Percentiles rank a stretch among this genome's conserved stretches.
Evolutionary conservation across 2,797 vertebrate species (phyloP).

Genomic region (Amphiprion clarkii): DNA sequence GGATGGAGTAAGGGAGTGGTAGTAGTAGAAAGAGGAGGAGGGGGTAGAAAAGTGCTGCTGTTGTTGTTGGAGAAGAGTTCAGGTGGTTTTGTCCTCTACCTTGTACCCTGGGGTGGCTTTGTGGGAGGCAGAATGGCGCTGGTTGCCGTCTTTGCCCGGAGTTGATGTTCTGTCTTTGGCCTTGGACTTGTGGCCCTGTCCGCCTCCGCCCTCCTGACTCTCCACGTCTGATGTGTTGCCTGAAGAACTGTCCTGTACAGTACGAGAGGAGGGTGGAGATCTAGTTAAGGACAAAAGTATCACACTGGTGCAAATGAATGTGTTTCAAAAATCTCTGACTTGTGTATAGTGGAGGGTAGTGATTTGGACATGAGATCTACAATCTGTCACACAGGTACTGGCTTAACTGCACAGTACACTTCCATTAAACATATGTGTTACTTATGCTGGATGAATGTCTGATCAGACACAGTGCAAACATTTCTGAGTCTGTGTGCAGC

Average conservation of each 20-base stretch:
- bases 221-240: constrained; percentile 96
- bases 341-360: background rate
- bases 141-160: constrained; percentile 91
- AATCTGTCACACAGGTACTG: background rate
- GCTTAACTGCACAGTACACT: background rate
- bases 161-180: constrained; percentile 91
- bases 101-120: constrained; percentile 97
- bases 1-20: constrained; percentile 79
- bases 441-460: background rate
- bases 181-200: constrained; percentile 90
- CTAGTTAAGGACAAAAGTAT: background rate
- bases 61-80: constrained; percentile 90
- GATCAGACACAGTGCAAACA: background rate
- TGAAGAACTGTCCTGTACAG: constrained; percentile 94
- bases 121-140: constrained; percentile 90
- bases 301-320: background rate
- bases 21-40: constrained; percentile 80
- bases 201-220: constrained; percentile 92
- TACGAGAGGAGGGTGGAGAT: background rate
- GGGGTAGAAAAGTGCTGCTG: constrained; percentile 84
- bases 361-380: background rate
- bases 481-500: constrained; percentile 9
- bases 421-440: background rate
- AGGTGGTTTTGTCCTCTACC: constrained; percentile 99
- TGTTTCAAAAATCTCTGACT: background rate